Evolutionary conservation across 2,113 vertebrate genomes (phyloP).

Genomic region (Callipepla californica): DNA sequence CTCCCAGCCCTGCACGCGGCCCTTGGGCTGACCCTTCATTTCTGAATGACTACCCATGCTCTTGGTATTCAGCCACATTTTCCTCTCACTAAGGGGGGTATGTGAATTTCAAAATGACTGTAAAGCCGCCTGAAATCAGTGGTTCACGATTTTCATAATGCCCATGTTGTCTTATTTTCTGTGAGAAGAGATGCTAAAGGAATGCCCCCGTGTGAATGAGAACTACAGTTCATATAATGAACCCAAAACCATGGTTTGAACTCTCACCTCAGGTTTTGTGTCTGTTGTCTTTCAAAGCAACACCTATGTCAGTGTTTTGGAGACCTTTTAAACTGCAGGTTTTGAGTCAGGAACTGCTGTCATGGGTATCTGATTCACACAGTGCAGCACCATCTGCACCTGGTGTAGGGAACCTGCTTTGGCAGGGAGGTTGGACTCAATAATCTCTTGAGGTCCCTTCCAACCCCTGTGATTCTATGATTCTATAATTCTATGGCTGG

Average conservation of each 20-base stretch:
- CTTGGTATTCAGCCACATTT: not conserved
- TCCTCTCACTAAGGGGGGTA: not conserved
- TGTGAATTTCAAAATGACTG: not conserved
- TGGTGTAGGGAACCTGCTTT: too few species aligned
- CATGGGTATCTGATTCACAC: not conserved
- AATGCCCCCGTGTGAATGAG: not conserved
- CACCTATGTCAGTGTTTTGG: not conserved
- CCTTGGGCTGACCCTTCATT: not conserved
- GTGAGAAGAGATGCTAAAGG: not conserved
- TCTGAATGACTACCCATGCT: not conserved
- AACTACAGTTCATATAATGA: not conserved
- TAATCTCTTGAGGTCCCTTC: too few species aligned
- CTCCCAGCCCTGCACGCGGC: accelerated
- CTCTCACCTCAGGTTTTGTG: not conserved
- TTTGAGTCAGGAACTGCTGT: not conserved
- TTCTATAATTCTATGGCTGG: not conserved
- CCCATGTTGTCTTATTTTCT: not conserved
- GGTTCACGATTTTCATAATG: not conserved
- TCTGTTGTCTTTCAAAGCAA: not conserved
- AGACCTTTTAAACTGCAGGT: not conserved
- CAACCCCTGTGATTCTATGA: too few species aligned
- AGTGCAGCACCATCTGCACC: not conserved
- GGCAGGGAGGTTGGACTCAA: too few species aligned
- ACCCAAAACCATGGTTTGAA: accelerated
- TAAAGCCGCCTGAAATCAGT: not conserved